phyloP scores from a whole-genome alignment of 1,140 invertebrate genomes.

The Cepaea nemoralis region DNA sequence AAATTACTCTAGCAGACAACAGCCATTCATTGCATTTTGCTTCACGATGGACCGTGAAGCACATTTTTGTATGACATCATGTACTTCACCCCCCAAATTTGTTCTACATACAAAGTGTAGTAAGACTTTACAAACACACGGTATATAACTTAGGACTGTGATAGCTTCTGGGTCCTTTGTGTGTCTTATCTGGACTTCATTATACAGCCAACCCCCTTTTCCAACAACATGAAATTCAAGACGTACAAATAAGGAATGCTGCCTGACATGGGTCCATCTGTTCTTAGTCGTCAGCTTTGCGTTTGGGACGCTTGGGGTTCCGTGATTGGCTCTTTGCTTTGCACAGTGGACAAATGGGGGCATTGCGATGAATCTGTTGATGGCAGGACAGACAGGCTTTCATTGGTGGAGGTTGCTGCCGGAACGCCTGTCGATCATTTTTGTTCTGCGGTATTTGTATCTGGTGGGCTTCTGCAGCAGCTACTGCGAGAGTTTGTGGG shows the following conservation, averaged over 20 bases:
- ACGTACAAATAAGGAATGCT: not conserved
- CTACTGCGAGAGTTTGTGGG: slow-evolving; percentile 65
- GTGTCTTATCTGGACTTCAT: too few relatives aligned
- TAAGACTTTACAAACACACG: too few relatives aligned
- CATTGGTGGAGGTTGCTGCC: slow-evolving; percentile 99
- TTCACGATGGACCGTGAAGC: too few relatives aligned
- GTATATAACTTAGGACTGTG: too few relatives aligned
- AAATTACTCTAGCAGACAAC: too few relatives aligned
- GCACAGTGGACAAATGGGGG: slow-evolving; percentile 98
- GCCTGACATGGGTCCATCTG: not conserved
- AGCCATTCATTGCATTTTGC: too few relatives aligned
- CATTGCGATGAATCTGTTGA: slow-evolving; percentile 99
- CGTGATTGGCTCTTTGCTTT: slow-evolving; percentile 97
- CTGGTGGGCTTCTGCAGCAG: slow-evolving; percentile 60
- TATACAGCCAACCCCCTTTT: too few relatives aligned
- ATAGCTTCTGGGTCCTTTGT: too few relatives aligned
- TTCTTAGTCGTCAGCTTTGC: slow-evolving; percentile 80
- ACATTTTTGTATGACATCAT: too few relatives aligned
- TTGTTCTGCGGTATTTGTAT: slow-evolving; percentile 61
- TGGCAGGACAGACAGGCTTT: slow-evolving; percentile 98
- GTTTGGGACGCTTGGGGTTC: slow-evolving; percentile 98
- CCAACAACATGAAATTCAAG: too few relatives aligned
- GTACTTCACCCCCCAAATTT: too few relatives aligned
- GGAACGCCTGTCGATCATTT: slow-evolving; percentile 72
- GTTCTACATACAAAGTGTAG: too few relatives aligned